Evolutionary conservation across 2,888 invertebrate genomes (phyloP), one percentile per base, ranked within the genome.

Genomic region (Synanthedon tipuliformis): DNA sequence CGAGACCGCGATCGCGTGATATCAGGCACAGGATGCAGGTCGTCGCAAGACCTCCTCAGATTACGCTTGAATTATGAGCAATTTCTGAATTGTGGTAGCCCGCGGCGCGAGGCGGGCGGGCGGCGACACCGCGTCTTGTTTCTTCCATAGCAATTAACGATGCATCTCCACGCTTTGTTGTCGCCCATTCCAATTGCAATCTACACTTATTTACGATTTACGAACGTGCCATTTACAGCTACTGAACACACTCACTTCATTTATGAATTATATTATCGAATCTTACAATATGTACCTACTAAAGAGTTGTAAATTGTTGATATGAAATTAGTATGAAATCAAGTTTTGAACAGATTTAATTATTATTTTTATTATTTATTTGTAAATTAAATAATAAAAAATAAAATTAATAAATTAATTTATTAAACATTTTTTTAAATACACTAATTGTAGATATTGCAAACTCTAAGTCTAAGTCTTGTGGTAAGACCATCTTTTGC

Each of bases 11-110:
- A 59, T 63, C 61, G 70, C 65, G 67, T 62, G 73, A 71, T 77
- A 79, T 75, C 78, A 68, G 66, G 68, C 71, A 68, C 77, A 74
- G 56, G 81, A 80, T 79, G 82, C 80, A 74, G 65, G 66, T 62
- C 65, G 71, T 71, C 72, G 69, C 57, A 64, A 65, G 64, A 64
- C 67, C 62, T 65, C 68, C 16, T 64, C 71, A 68, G 78, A 81
- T 78, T 81, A 79, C 74, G 64, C 65, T 66, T 81, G 80, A 83
- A 69, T 81, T 80, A 83, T 80, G 78, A 78, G 72, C 68, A 67
- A 68, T 73, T 69, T 65, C 70, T 71, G 73, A 73, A 72, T 72
- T 69, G 70, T 70, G 71, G 69, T 68, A 58, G 74, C 72, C 69
- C 66, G 72, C 72, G 70, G 74, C 72, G 59, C 58, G 54, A 52